Evolutionary conservation across 2,797 vertebrate species (phyloP).

Genomic region (Paguma larvata): DNA sequence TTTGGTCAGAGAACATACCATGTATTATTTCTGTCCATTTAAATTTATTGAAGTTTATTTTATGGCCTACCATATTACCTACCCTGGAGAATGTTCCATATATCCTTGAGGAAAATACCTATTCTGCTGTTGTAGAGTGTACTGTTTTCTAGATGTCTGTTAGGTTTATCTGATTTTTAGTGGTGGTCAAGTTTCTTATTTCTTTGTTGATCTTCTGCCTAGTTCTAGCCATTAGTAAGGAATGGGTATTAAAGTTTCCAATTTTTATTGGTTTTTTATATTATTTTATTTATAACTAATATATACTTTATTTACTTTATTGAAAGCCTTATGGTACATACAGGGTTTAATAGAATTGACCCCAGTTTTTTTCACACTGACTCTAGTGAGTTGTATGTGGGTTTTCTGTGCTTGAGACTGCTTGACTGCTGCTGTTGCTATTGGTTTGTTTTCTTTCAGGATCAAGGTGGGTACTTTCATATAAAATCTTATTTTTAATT

Average conservation of each 20-base stretch:
- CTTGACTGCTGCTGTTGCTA: neutral
- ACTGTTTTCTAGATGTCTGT: neutral
- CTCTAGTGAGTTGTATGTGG: neutral
- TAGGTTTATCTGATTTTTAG: neutral
- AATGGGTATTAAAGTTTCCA: neutral
- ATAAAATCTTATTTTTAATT: neutral
- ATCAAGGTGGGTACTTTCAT: neutral
- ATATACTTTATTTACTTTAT: neutral
- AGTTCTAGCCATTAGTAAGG: neutral
- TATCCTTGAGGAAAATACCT: neutral
- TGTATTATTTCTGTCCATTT: neutral
- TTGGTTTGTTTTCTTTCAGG: neutral
- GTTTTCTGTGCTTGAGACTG: neutral
- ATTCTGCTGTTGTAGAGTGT: neutral
- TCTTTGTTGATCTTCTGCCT: neutral
- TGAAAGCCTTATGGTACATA: neutral
- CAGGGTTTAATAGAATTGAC: neutral
- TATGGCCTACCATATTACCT: neutral
- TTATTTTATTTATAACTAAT: neutral
- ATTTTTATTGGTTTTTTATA: neutral
- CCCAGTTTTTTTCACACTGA: neutral
- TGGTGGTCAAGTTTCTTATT: neutral
- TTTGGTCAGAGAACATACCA: neutral
- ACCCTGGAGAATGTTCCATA: neutral
- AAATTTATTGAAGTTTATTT: neutral